phyloP scores from a whole-genome alignment of 1,140 invertebrate genomes.

The Drosophila orosa region DNA sequence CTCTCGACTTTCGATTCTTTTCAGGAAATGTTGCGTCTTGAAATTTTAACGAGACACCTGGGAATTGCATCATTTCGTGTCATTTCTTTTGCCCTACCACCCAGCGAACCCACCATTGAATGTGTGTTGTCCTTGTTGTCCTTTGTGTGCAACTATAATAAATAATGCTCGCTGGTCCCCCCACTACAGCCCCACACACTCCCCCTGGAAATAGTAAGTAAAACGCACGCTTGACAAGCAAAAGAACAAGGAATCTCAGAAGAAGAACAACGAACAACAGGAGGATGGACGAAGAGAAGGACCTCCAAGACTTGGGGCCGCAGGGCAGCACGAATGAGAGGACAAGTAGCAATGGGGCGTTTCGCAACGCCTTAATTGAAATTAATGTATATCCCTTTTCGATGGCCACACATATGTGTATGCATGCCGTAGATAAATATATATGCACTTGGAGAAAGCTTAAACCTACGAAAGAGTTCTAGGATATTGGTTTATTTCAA shows the following conservation, averaged over 20 bases:
- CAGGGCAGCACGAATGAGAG: constrained; percentile 27
- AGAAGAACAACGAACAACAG: constrained; percentile 44
- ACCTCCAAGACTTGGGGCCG: constrained; percentile 27
- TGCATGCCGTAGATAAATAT: neutral
- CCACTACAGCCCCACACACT: neutral
- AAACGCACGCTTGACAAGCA: constrained; percentile 58
- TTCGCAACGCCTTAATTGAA: constrained; percentile 70
- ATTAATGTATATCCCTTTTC: constrained; percentile 80
- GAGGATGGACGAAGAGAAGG: neutral
- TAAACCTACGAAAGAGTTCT: neutral
- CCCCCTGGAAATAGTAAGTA: constrained; percentile 14
- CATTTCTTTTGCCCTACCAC: constrained; percentile 53
- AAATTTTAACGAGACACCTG: constrained; percentile 74
- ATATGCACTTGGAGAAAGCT: constrained; percentile 3
- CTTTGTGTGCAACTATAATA: constrained; percentile 77
- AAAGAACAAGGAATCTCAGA: constrained; percentile 59
- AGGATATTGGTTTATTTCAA: neutral
- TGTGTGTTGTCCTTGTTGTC: constrained; percentile 55
- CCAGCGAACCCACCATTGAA: constrained; percentile 46
- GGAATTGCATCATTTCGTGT: constrained; percentile 73
- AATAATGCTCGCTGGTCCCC: constrained; percentile 58
- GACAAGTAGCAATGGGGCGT: constrained; percentile 55
- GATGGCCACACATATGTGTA: constrained; percentile 52
- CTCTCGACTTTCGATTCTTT: constrained; percentile 43
- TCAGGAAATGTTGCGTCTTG: constrained; percentile 35